Evolutionary conservation across 1,140 invertebrate species (phyloP), one percentile per base, ranked within the genome.

Genomic region (Calliopsis andreniformis): DNA sequence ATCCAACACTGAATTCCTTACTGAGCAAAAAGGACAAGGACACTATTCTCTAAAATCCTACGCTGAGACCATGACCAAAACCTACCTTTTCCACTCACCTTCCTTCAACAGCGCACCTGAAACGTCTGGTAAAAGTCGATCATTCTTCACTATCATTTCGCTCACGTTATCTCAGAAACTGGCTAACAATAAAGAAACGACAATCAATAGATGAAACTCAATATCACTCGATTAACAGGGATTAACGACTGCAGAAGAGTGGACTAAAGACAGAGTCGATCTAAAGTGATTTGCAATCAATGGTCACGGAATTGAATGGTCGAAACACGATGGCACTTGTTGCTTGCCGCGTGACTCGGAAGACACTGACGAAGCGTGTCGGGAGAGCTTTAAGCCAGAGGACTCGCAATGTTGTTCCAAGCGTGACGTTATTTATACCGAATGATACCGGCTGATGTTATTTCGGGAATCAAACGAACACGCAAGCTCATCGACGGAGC

Each of bases 341-440:
- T 84, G 82, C 82, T 77, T 51, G 47, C 12, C 51, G 66, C 72
- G 56, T 76, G 67, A 80, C 55, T 61, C 58, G 69, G 49, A 58
- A 80, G 63, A 76, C 39, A 84, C 82, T 84, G 82, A 83, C 58
- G 58, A 30, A 43, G 70, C 55, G 25, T 63, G 35, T 42, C 68
- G 64, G n/a, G 45, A 23, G 49, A 51, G 49, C 16, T 75, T 43
- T n/a, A 14, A n/a, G 53, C 35, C 28, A 64, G 42, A 55, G 69
- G 49, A 47, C 56, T 63, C 61, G 30, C 61, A 55, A 53, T 49
- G 51, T 66, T 55, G 42, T 51, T 61, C 45, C 43, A 51, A n/a
- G 30, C 39, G 28, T 73, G 75, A 73, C 66, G 80, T 82, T 82
- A 83, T 75, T 82, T 82, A 69, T 75, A 79, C 69, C 81, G 47